A percentile compares a stretch with the other conserved stretches of the same genome.
Conservation (phyloP, 2,797 vertebrate genomes). For the Halcyon smyrnensis region DNA sequence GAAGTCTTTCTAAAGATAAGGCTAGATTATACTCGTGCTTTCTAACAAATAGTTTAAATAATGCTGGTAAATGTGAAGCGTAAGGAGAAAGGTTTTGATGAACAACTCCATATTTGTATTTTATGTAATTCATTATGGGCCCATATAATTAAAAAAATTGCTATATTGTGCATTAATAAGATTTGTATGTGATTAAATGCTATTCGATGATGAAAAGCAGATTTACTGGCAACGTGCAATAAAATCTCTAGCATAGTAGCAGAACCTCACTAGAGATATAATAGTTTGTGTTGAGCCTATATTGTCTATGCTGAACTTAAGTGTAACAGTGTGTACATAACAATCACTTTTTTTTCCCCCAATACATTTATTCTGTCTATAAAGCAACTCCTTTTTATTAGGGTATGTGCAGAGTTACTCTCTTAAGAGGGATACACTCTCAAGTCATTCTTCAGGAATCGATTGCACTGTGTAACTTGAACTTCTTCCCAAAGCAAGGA, state of each 20-base stretch:
- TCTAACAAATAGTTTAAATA: background rate
- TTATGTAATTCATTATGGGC: background rate
- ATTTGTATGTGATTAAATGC: background rate
- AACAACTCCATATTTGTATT: background rate
- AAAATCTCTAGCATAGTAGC: background rate
- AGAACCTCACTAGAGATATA: background rate
- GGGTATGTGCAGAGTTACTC: background rate
- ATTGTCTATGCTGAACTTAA: background rate
- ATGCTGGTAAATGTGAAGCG: background rate
- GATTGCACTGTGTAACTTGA: background rate
- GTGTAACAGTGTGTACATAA: background rate
- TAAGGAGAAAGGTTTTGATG: background rate
- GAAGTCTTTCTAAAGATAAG: background rate
- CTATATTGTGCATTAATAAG: background rate
- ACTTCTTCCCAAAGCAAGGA: slow-evolving; percentile 5
- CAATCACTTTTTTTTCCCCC: background rate
- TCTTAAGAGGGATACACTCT: background rate
- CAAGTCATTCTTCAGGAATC: background rate
- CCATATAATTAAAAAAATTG: background rate
- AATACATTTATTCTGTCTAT: background rate
- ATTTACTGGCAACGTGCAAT: background rate
- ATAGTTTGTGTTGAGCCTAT: background rate
- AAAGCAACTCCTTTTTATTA: slow-evolving; percentile 4
- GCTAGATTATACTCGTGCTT: background rate
- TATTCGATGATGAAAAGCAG: slow-evolving; percentile 19